Base-by-base conservation (phyloP, 1,140 invertebrate genomes). In the Trypoxylus dichotomus region DNA sequence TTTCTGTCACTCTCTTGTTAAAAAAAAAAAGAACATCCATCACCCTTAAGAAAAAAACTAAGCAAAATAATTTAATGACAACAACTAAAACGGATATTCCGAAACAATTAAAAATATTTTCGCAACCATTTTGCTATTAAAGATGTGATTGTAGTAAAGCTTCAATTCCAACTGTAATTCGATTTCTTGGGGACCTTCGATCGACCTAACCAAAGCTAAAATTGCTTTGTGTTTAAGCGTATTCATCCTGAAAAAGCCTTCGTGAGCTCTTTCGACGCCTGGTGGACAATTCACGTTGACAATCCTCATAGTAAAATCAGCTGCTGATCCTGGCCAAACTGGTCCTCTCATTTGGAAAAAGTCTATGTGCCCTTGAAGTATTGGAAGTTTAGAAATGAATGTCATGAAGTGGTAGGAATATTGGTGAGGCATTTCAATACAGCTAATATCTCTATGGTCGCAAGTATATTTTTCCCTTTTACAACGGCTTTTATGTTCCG, bases 321-420 rank as follows among this genome's bases (percentile, higher is more conserved):
- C 89, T 42, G 90, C 91, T 19, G 93, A 92, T 21, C 88, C 89
- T 0, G 88, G 83, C 87, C 92, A 91, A 19, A 90, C 86, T 0
- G 94, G 94, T 0, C 94, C 93, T 76, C 93, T 89, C 91, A 98
- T 96, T 10, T 94, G 96, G 85, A 97, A 98, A 1, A 98, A 87
- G 75, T 95, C 92, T 54, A 95, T 87, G 80, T 90, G 88, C 5
- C 91, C 93, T 78, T 85, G 87, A 0, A 94, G 92, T 7, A 97
- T 89, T 27, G 92, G 91, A 19, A 97, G 87, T 85, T 95, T 95
- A 73, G 95, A 94, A 0, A 95, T 92, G 80, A 98, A 93, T 0
- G 95, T 95, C 79, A 98, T 93, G 85, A 95, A 98, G 87, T 97
- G 97, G 88, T 93, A 97, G 5, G 95, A 96, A 83, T 94, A 94